phyloP scores from a whole-genome alignment of 2,113 vertebrate species.

The Grantiella picta region DNA sequence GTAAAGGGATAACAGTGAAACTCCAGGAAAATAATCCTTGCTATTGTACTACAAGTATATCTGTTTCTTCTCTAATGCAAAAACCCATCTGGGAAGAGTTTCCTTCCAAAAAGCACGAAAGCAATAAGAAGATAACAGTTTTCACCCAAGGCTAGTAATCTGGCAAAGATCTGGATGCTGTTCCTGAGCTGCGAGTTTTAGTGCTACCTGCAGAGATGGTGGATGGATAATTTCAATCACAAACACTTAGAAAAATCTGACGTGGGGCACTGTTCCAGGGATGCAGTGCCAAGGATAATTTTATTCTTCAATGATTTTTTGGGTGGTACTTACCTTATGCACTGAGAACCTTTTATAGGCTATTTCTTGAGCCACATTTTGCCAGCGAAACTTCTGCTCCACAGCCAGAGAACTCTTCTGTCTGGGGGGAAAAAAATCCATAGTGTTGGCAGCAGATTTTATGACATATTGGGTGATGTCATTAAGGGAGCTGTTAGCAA shows the following conservation, averaged over 20 bases:
- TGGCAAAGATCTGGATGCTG: neutral
- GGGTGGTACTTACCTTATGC: constrained; percentile 12
- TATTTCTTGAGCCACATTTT: constrained; percentile 23
- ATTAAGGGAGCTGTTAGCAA: constrained; percentile 61
- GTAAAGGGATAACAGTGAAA: neutral
- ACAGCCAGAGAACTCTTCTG: constrained; percentile 22
- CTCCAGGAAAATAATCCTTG: constrained; percentile 20
- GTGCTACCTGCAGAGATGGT: constrained; percentile 19
- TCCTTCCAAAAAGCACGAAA: neutral
- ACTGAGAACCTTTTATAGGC: neutral
- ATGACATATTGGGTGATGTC: constrained; percentile 66
- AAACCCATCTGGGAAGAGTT: neutral
- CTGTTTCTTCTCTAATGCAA: neutral
- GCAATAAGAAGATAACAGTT: neutral
- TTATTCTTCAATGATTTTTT: constrained; percentile 16
- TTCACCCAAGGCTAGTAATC: constrained; percentile 25
- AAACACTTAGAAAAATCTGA: constrained; percentile 15
- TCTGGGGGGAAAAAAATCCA: neutral
- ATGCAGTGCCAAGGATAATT: constrained; percentile 12
- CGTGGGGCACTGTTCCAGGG: neutral
- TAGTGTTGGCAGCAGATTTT: constrained; percentile 51
- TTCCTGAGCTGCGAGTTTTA: neutral
- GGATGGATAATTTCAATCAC: constrained; percentile 29
- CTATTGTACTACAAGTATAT: neutral
- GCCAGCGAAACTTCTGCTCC: neutral